Conservation (phyloP, 2,113 vertebrate genomes). For the Tragulus kanchil region DNA sequence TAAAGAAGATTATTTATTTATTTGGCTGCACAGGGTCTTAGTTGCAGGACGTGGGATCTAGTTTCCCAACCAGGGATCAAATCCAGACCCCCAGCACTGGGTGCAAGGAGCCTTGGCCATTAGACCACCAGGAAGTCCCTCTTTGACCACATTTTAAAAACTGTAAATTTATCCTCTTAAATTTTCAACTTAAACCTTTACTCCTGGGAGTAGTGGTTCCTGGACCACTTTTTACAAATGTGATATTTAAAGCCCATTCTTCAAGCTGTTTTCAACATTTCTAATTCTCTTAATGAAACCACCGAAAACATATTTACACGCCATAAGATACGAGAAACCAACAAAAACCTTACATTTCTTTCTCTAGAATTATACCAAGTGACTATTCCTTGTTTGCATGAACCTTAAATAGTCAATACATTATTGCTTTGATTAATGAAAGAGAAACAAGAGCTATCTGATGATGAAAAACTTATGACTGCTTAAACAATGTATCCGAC, state of each 20-base stretch:
- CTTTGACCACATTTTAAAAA: background rate
- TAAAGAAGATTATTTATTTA: no score
- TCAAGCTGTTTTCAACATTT: constrained; percentile 43
- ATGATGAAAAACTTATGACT: constrained; percentile 31
- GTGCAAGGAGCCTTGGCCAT: no score
- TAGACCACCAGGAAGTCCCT: no score
- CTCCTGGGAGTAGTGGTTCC: background rate
- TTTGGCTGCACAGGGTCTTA: no score
- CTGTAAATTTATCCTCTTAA: background rate
- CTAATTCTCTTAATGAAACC: constrained; percentile 33
- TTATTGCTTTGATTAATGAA: background rate
- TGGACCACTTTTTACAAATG: constrained; percentile 36
- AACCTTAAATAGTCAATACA: background rate
- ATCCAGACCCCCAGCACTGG: no score
- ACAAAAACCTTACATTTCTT: constrained; percentile 21
- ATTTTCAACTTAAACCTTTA: constrained; percentile 48
- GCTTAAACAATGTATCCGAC: constrained; percentile 11
- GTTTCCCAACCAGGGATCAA: no score
- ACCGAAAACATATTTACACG: constrained; percentile 32
- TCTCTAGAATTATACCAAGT: constrained; percentile 35
- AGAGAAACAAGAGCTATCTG: background rate
- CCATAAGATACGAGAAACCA: background rate
- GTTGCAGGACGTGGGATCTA: no score
- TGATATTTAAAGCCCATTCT: constrained; percentile 52
- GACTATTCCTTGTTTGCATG: background rate